A percentile compares a stretch with the other conserved stretches of the same genome.
These are phyloP conservation scores for Archaeoteleia sp. DNA, from an alignment of 2,888 invertebrate genomes.

Conservation along the genomic window DNA sequence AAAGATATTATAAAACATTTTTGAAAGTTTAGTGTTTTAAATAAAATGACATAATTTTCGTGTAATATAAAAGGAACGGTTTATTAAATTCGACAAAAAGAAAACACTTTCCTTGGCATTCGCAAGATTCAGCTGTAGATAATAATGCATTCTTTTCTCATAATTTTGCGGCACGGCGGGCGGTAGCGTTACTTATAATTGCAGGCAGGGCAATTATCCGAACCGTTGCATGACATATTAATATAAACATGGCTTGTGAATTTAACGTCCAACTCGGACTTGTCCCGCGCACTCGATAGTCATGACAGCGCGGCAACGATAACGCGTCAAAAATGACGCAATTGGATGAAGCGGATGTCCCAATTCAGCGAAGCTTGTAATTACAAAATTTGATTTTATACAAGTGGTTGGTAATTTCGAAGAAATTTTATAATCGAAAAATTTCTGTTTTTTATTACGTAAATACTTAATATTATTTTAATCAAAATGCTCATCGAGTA, in stretches of 20 bases:
- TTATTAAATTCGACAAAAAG: not conserved
- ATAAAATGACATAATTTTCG: no score
- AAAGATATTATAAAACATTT: no score
- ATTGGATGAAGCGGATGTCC: not conserved
- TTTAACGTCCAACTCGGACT: slow-evolving; percentile 5
- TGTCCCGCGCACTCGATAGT: slow-evolving; percentile 5
- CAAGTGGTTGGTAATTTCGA: no score
- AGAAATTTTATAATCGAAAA: not conserved
- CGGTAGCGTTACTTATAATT: not conserved
- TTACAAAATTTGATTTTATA: not conserved
- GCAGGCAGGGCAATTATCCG: not conserved
- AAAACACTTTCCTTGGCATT: not conserved
- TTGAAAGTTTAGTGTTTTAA: no score
- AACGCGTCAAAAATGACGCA: slow-evolving; percentile 24
- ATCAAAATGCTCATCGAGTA: no score
- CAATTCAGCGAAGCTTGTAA: not conserved
- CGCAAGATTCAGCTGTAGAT: not conserved
- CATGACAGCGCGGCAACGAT: not conserved
- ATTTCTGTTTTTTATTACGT: no score
- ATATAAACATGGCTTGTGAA: slow-evolving; percentile 9
- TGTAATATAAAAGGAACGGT: no score
- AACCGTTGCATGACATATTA: not conserved
- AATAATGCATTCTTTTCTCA: not conserved
- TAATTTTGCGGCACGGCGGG: not conserved
- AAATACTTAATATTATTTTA: no score